phyloP scores from a whole-genome alignment of 2,888 invertebrate genomes.

The Sphaerophoria rueppellii region DNA sequence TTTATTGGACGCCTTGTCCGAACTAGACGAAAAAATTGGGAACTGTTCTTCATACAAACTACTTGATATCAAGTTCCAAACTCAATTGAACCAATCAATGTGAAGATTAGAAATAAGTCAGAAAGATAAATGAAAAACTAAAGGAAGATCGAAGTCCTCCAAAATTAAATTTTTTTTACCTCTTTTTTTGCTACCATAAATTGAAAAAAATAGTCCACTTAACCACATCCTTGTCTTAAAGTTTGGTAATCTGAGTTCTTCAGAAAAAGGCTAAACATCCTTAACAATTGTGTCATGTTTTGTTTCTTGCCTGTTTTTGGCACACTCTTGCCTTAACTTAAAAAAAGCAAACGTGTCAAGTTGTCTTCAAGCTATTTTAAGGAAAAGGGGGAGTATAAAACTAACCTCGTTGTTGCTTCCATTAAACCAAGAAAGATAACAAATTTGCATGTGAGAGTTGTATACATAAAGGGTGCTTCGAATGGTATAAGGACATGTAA shows the following conservation, averaged over 20 bases:
- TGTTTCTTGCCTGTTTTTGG: not conserved
- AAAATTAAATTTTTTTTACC: too few species aligned
- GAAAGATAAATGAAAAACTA: too few species aligned
- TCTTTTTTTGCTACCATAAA: too few species aligned
- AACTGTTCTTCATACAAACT: too few species aligned
- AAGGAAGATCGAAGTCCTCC: too few species aligned
- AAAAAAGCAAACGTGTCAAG: slow-evolving; percentile 10
- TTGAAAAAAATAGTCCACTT: not conserved
- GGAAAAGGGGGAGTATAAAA: slow-evolving; percentile 14
- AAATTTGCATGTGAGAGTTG: slow-evolving; percentile 45
- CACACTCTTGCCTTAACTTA: not conserved
- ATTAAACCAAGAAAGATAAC: slow-evolving; percentile 55
- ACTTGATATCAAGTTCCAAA: too few species aligned
- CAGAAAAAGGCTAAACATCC: slow-evolving; percentile 5
- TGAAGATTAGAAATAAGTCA: too few species aligned
- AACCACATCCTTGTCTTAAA: not conserved
- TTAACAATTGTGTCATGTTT: not conserved
- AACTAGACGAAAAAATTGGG: too few species aligned
- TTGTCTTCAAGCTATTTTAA: not conserved
- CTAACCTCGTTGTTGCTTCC: slow-evolving; percentile 51
- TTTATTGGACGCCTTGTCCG: too few species aligned
- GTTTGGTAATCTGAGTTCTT: not conserved
- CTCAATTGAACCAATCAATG: too few species aligned
- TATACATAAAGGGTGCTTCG: not conserved
- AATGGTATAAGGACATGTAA: not conserved